Base-by-base conservation (phyloP, 1,140 invertebrate species). In the Dreissena rostriformis region DNA sequence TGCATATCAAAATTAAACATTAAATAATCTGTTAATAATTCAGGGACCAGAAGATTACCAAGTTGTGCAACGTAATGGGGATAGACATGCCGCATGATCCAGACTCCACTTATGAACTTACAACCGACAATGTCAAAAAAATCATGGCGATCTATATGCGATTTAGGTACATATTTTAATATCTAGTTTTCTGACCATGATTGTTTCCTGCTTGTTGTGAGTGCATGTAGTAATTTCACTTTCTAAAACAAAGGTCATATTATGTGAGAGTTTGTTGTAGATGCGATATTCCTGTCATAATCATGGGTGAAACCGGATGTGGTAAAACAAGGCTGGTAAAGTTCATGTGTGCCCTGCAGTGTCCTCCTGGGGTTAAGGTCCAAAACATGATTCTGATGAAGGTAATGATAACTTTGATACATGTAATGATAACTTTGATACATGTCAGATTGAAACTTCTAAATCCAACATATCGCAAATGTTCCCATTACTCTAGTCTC, bases 221-320 rank as follows among this genome's bases (percentile, higher is more conserved):
- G 11, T 24, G 19, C 61, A 63, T 19, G 19, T n/a, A 2, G 19
- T n/a, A 63, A 24, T n/a, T 63, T 2, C 24, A 63, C 2, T 63
- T 63, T 2, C 19, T 63, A 63, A 63, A 63, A 5, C 61, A n/a
- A 24, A 19, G 2, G 61, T 63, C 24, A 11, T 57, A 14, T n/a
- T 11, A n/a, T n/a, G 19, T 63, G 19, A 63, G 19, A 68, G 15
- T 68, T 12, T 57, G 6, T 63, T 67, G 15, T 49, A 92, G 92
- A 73, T 92, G 92, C 88, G 87, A 89, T 73, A 92, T 93, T 53
- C 92, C 92, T 66, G 92, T 93, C 7, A 86, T 93, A 57, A 87
- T 93, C 24, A 93, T 93, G 92, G 92, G 92, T 12, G 92, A 93
- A 79, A 39, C 39, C 39, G 39, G 39, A 39, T 39, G 39, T 39